Percentiles rank a stretch among this genome's conserved stretches.
These are phyloP conservation scores for Parnassius glacialis DNA, from an alignment of 2,888 invertebrate species.

Conservation along the genomic window DNA sequence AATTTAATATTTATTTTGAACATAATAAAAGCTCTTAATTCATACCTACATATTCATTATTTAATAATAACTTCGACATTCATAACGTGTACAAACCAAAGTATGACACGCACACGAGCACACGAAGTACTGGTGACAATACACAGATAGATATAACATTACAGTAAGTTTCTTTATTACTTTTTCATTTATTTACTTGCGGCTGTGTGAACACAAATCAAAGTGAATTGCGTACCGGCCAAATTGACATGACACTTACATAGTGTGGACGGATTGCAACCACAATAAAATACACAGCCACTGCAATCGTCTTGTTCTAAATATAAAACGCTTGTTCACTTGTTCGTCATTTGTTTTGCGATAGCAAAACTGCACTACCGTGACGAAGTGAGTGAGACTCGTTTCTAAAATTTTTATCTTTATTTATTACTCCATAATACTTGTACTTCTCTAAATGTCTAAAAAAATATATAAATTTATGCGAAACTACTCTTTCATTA, in stretches of 20 bases:
- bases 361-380: conserved; percentile 9
- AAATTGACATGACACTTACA: conserved; percentile 35
- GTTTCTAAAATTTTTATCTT: too few species aligned
- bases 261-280: conserved; percentile 29
- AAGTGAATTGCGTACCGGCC: conserved; percentile 33
- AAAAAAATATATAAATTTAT: too few species aligned
- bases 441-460: too few species aligned
- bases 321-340: conserved; percentile 31
- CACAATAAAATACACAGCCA: conserved; percentile 25
- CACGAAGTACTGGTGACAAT: conserved; percentile 5
- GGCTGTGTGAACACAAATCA: conserved; percentile 32
- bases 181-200: conserved; percentile 20
- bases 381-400: neutral
- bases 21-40: too few species aligned
- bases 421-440: too few species aligned
- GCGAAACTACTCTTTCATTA: too few species aligned
- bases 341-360: conserved; percentile 21
- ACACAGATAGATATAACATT: conserved; percentile 18
- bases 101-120: neutral
- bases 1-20: too few species aligned
- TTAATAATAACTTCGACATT: too few species aligned
- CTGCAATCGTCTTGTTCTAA: conserved; percentile 28
- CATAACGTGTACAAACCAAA: too few species aligned
- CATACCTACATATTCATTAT: too few species aligned
- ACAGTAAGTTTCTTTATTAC: conserved; percentile 19